Conservation (phyloP, 2,113 vertebrate genomes). For the Dunckerocampus dactyliophorus region DNA sequence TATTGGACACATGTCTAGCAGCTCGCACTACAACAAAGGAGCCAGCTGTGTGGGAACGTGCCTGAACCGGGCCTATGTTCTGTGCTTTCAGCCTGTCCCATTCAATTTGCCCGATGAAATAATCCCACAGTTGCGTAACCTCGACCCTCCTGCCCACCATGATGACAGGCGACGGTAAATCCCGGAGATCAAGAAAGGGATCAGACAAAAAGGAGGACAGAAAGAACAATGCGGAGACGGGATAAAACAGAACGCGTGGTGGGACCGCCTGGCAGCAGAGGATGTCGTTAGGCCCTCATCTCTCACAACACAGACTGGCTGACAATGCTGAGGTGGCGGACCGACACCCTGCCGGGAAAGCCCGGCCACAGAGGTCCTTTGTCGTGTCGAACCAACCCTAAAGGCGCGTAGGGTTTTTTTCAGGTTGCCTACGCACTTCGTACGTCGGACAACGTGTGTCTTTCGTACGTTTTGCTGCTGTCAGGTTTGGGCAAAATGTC, state of each 20-base stretch:
- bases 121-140: conserved; percentile 56
- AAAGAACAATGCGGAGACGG: conserved; percentile 37
- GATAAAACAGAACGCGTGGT: conserved; percentile 29
- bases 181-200: conserved; percentile 57
- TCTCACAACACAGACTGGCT: conserved; percentile 36
- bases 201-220: conserved; percentile 52
- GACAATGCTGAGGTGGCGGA: conserved; percentile 32
- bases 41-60: conserved; percentile 19
- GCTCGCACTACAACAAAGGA: background rate
- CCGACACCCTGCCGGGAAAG: conserved; percentile 28
- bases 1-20: background rate
- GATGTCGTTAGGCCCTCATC: conserved; percentile 32
- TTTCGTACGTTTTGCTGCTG: too few species aligned
- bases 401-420: too few species aligned
- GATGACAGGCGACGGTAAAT: conserved; percentile 41
- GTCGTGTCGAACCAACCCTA: too few species aligned
- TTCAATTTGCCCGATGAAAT: conserved; percentile 44
- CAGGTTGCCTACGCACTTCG: too few species aligned
- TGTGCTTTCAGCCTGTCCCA: conserved; percentile 54
- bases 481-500: too few species aligned
- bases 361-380: too few species aligned
- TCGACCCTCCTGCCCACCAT: conserved; percentile 39
- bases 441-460: too few species aligned
- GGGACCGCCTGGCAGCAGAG: conserved; percentile 34
- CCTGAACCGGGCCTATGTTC: conserved; percentile 19